Percentiles rank a stretch among this genome's conserved stretches.
Conservation (phyloP, 2,113 vertebrate genomes). For the Menidia beryllina region DNA sequence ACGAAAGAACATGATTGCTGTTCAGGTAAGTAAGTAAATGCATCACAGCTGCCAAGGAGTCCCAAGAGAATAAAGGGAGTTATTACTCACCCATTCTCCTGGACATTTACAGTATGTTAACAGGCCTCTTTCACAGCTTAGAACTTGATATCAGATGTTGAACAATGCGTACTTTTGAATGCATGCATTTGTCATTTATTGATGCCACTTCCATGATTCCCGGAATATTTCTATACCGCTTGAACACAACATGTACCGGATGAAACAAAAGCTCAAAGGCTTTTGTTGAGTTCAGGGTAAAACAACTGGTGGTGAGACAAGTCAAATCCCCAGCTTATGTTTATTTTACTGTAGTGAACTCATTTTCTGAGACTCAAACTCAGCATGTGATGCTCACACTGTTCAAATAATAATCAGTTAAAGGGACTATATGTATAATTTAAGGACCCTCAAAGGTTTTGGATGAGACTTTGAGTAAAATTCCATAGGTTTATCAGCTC, state of each 20-base stretch:
- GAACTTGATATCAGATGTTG: conserved; percentile 12
- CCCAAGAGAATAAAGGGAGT: conserved; percentile 42
- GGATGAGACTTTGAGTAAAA: neutral
- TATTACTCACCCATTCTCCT: conserved; percentile 37
- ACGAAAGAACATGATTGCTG: conserved; percentile 69
- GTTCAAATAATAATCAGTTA: neutral
- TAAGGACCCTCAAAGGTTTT: neutral
- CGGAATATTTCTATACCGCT: conserved; percentile 1
- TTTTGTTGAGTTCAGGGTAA: neutral
- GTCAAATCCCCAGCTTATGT: neutral
- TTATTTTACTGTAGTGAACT: neutral
- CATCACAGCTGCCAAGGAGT: conserved; percentile 72
- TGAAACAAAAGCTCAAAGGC: neutral
- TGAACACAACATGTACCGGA: conserved; percentile 6
- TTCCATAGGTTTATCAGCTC: no score
- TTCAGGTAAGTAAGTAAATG: conserved; percentile 73
- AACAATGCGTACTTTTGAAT: neutral
- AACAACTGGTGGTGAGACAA: neutral
- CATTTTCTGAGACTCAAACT: neutral
- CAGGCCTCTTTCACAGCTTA: conserved; percentile 13
- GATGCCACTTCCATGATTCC: neutral
- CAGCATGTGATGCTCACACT: neutral
- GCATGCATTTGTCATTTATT: neutral
- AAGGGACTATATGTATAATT: neutral
- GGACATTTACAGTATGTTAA: conserved; percentile 40